These are phyloP conservation scores for Oscheius sp. DNA, from an alignment of 2,888 invertebrate genomes.

Conservation along the genomic window DNA sequence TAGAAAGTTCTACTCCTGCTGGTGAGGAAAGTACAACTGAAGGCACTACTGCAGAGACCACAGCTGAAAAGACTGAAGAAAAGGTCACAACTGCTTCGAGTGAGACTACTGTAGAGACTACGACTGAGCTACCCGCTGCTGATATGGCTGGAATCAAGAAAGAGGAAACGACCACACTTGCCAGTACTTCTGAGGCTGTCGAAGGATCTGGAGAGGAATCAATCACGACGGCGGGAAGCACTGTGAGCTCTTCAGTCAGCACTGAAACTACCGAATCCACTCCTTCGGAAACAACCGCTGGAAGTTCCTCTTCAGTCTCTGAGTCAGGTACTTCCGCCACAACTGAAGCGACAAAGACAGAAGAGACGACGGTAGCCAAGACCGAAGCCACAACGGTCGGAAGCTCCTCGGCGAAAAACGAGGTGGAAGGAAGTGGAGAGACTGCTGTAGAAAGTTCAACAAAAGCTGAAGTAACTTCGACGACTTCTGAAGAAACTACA, in stretches of 20 bases:
- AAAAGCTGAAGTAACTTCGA: too few species aligned
- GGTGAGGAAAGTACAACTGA: too few species aligned
- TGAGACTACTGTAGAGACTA: constrained; percentile 2
- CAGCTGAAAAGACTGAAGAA: constrained; percentile 7
- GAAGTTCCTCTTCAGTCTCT: too few species aligned
- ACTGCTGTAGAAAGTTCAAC: too few species aligned
- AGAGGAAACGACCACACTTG: background rate
- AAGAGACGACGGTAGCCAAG: background rate
- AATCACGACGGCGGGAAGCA: background rate
- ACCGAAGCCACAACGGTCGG: background rate
- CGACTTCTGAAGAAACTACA: background rate
- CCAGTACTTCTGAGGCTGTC: background rate
- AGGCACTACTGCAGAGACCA: background rate
- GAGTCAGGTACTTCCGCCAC: too few species aligned
- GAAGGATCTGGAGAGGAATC: constrained; percentile 37
- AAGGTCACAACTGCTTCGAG: background rate
- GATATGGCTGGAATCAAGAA: too few species aligned
- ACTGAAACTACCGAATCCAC: too few species aligned
- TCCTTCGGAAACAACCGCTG: too few species aligned
- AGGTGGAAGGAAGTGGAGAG: too few species aligned
- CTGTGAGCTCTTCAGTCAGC: too few species aligned
- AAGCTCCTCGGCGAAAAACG: background rate
- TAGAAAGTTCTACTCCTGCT: too few species aligned
- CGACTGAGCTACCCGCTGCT: constrained; percentile 25
- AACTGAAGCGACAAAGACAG: too few species aligned